These are phyloP conservation scores for Cariama cristata DNA, from an alignment of 2,113 vertebrate species.

Conservation along the genomic window DNA sequence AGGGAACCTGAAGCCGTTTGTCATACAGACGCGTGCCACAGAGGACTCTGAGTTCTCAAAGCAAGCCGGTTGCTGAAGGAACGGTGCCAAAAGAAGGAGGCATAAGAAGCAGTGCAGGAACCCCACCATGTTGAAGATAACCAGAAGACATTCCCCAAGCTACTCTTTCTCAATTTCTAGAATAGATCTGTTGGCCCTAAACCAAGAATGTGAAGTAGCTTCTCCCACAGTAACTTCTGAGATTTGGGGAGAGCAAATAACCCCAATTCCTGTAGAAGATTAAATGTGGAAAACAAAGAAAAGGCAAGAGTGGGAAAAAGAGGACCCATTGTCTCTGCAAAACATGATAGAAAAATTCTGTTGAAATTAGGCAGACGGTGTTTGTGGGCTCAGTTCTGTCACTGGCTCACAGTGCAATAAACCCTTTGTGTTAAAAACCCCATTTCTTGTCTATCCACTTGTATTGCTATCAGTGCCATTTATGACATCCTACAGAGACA, in stretches of 20 bases:
- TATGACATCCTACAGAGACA: not conserved
- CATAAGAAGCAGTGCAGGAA: not conserved
- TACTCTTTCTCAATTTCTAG: not conserved
- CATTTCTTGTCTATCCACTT: not conserved
- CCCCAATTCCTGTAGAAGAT: not conserved
- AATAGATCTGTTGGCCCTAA: not conserved
- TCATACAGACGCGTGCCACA: not conserved
- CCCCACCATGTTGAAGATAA: not conserved
- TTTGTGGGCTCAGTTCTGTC: not conserved
- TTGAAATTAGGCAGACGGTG: not conserved
- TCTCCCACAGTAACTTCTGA: not conserved
- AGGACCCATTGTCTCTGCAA: not conserved
- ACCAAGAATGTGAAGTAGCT: not conserved
- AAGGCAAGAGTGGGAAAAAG: not conserved
- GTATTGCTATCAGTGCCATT: not conserved
- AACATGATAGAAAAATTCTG: not conserved
- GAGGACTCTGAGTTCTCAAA: not conserved
- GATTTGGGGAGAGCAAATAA: not conserved
- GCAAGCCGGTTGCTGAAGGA: not conserved
- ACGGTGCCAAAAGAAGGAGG: too few species aligned
- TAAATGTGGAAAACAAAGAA: not conserved
- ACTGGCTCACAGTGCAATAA: not conserved
- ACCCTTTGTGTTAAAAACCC: not conserved
- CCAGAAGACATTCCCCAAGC: not conserved
- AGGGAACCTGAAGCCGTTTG: constrained; percentile 68